These are phyloP conservation scores for Carollia perspicillata DNA, from an alignment of 2,113 vertebrate species.

Conservation along the genomic window DNA sequence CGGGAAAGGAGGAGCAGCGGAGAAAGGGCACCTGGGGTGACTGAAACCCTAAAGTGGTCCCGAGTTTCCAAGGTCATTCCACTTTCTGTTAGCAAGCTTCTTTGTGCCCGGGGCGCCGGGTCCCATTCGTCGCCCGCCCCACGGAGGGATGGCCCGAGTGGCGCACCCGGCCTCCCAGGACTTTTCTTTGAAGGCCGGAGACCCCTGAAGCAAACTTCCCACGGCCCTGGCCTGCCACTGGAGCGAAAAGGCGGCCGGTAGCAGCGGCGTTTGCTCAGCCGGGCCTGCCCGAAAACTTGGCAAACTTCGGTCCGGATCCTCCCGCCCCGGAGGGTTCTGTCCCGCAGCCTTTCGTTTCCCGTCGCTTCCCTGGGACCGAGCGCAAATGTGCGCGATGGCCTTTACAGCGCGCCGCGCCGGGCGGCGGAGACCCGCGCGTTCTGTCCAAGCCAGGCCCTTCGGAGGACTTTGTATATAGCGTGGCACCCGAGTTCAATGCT, in stretches of 20 bases:
- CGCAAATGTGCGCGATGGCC: not conserved
- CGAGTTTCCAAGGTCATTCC: not conserved
- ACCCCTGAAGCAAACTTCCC: not conserved
- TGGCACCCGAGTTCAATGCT: not conserved
- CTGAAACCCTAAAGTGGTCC: not conserved
- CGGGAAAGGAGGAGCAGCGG: not conserved
- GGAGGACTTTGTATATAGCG: not conserved
- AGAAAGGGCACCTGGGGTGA: not conserved
- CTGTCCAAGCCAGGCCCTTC: not conserved
- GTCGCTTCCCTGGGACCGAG: not conserved
- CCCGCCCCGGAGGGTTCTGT: not conserved
- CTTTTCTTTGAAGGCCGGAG: not conserved
- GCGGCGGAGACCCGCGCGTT: not conserved
- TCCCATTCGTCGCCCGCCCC: not conserved
- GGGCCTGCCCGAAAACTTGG: conserved; percentile 46
- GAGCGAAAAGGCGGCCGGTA: not conserved
- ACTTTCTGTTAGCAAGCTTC: not conserved
- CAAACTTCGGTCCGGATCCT: conserved; percentile 17
- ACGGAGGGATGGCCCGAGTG: not conserved
- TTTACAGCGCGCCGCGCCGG: not conserved
- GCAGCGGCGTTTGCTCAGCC: not conserved
- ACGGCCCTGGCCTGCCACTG: not conserved
- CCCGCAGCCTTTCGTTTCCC: not conserved
- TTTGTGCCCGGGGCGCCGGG: not conserved
- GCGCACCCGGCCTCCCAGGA: not conserved